A percentile compares a stretch with the other conserved stretches of the same genome.
phyloP scores from a whole-genome alignment of 2,888 invertebrate species.

The Drosophila paramelanica region DNA sequence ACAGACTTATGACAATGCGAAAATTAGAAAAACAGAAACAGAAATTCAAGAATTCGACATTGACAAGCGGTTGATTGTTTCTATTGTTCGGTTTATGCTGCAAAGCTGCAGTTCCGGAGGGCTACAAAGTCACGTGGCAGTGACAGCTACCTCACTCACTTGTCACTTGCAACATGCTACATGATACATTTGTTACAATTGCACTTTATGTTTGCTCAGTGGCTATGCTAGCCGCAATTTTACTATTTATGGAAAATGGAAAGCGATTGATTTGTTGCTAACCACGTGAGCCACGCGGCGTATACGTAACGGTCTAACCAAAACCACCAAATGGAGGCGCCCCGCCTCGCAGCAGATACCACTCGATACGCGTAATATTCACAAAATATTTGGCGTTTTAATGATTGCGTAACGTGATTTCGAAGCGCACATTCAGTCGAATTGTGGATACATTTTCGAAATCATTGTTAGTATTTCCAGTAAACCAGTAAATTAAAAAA shows the following conservation, averaged over 20 bases:
- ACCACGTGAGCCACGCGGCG: constrained; percentile 5
- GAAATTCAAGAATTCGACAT: constrained; percentile 2
- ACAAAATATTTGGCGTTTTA: constrained; percentile 15
- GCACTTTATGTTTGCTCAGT: constrained; percentile 15
- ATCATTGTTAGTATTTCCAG: background rate
- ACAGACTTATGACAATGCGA: background rate
- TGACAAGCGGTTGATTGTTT: constrained; percentile 1
- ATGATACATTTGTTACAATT: constrained; percentile 11
- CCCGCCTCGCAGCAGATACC: constrained; percentile 15
- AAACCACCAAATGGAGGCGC: background rate
- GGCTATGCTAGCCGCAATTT: constrained; percentile 19
- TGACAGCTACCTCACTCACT: constrained; percentile 4
- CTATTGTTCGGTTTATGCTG: background rate
- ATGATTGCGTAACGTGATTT: background rate
- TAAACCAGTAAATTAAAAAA: background rate
- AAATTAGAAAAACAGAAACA: background rate
- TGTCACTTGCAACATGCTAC: constrained; percentile 19
- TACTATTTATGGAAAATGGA: constrained; percentile 42
- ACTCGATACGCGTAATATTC: constrained; percentile 3
- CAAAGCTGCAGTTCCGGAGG: background rate
- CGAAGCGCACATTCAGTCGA: background rate
- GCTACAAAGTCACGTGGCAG: constrained; percentile 2
- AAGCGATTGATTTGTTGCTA: constrained; percentile 38
- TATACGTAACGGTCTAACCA: constrained; percentile 9
- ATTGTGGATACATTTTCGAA: no score